A percentile compares a stretch with the other conserved stretches of the same genome.
Conservation (phyloP, 2,888 invertebrate genomes). For the Fissipunctia ypsillon region DNA sequence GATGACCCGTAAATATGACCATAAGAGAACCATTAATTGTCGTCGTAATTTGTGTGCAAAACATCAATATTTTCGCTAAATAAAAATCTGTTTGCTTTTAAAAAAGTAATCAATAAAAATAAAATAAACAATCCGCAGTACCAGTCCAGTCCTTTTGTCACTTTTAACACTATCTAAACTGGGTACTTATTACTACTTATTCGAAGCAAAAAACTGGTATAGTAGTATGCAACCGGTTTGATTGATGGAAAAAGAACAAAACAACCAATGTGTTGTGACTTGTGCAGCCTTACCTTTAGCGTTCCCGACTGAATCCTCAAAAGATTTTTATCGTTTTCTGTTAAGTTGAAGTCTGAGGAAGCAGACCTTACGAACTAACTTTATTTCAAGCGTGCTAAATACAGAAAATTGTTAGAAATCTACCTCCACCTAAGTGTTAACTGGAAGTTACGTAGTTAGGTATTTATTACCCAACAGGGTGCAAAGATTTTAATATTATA, state of each 20-base stretch:
- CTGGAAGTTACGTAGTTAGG: neutral
- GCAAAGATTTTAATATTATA: slow-evolving; percentile 32
- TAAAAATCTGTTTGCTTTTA: neutral
- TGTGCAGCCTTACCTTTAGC: neutral
- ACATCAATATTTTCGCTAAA: neutral
- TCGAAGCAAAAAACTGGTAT: slow-evolving; percentile 6
- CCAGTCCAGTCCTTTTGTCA: neutral
- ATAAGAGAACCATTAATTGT: neutral
- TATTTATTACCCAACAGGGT: slow-evolving; percentile 5
- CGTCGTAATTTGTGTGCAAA: neutral
- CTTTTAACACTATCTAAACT: slow-evolving; percentile 4
- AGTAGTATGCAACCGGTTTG: slow-evolving; percentile 23
- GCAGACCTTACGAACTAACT: neutral
- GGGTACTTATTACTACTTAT: too few species aligned
- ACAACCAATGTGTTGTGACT: neutral
- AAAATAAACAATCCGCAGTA: neutral
- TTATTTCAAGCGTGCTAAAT: slow-evolving; percentile 1
- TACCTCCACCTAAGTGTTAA: neutral
- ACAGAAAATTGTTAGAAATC: slow-evolving; percentile 13
- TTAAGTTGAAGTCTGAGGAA: neutral
- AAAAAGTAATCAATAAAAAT: neutral
- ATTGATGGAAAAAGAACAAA: neutral
- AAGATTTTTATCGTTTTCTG: slow-evolving; percentile 2
- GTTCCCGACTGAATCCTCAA: neutral
- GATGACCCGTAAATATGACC: too few species aligned